These are phyloP conservation scores for Brachypteracias leptosomus DNA, from an alignment of 2,113 vertebrate species.

Conservation along the genomic window DNA sequence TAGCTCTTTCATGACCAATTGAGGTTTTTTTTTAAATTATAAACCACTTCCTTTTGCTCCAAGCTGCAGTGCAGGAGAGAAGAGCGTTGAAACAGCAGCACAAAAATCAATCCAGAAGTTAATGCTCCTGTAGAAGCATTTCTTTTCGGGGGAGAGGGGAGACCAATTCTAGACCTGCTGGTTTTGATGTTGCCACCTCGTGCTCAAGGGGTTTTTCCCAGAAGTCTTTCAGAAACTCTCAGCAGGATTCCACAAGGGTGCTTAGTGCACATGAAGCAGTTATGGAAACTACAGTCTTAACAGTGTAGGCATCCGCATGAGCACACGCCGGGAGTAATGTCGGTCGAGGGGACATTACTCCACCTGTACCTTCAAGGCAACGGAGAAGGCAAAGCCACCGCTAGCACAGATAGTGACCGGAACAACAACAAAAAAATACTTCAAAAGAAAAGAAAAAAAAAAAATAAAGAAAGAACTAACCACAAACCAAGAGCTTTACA, in stretches of 20 bases:
- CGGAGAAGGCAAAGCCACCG: slow-evolving; percentile 80
- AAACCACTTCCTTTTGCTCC: background rate
- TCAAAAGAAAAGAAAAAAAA: slow-evolving; percentile 65
- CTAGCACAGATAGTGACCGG: slow-evolving; percentile 78
- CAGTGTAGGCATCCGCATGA: slow-evolving; percentile 79
- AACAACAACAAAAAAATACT: slow-evolving; percentile 71
- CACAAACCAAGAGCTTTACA: slow-evolving; percentile 81
- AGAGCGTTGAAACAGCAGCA: background rate
- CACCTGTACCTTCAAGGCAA: slow-evolving; percentile 79
- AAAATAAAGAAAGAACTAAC: slow-evolving; percentile 71
- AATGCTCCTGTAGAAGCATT: background rate
- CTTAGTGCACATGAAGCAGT: slow-evolving; percentile 88
- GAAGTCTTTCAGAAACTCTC: slow-evolving; percentile 73
- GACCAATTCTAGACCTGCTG: background rate
- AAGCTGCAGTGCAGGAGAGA: background rate
- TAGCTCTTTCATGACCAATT: slow-evolving; percentile 33
- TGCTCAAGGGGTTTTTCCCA: background rate
- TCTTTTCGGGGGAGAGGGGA: background rate
- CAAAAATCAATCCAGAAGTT: background rate
- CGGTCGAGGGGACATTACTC: slow-evolving; percentile 77
- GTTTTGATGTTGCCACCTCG: background rate
- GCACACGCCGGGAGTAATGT: slow-evolving; percentile 81
- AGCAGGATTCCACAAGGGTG: slow-evolving; percentile 94
- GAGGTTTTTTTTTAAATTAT: background rate
- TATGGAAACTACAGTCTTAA: slow-evolving; percentile 83